These are phyloP conservation scores for Philopotamus ludificatus DNA, from an alignment of 1,140 invertebrate genomes.

Conservation along the genomic window DNA sequence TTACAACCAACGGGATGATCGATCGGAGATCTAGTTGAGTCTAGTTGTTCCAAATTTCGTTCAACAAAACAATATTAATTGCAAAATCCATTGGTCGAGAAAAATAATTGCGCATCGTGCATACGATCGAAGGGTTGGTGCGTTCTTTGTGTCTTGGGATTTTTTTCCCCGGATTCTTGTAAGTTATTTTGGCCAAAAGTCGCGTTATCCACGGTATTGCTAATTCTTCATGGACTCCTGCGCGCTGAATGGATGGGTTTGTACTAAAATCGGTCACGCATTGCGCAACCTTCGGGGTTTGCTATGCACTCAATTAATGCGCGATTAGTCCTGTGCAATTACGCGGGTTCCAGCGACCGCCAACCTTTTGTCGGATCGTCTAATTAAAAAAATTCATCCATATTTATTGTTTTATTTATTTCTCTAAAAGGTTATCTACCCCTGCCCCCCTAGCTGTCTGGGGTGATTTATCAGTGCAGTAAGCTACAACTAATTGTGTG, in stretches of 20 bases:
- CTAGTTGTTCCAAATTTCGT: too few relatives aligned
- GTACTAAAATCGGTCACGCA: conserved; percentile 15
- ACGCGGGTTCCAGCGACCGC: not conserved
- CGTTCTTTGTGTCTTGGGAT: too few relatives aligned
- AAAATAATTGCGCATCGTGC: too few relatives aligned
- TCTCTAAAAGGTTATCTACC: not conserved
- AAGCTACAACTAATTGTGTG: conserved; percentile 28
- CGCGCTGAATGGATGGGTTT: not conserved
- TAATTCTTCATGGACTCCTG: conserved; percentile 6
- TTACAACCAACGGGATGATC: not conserved
- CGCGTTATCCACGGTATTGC: too few relatives aligned
- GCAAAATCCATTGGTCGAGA: too few relatives aligned
- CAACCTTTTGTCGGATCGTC: not conserved
- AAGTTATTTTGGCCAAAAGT: too few relatives aligned
- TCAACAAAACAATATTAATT: too few relatives aligned
- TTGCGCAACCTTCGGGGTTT: not conserved
- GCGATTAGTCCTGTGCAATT: conserved; percentile 19
- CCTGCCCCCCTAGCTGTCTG: conserved; percentile 15
- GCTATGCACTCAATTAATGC: conserved; percentile 18
- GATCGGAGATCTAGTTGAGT: not conserved
- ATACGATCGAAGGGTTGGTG: too few relatives aligned
- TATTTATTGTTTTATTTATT: not conserved
- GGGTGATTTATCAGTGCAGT: conserved; percentile 28
- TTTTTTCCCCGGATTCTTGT: too few relatives aligned
- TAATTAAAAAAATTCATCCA: not conserved